Percentiles rank a stretch among this genome's conserved stretches.
These are phyloP conservation scores for Phaenicophaeus curvirostris DNA, from an alignment of 2,797 vertebrate genomes.

Conservation along the genomic window DNA sequence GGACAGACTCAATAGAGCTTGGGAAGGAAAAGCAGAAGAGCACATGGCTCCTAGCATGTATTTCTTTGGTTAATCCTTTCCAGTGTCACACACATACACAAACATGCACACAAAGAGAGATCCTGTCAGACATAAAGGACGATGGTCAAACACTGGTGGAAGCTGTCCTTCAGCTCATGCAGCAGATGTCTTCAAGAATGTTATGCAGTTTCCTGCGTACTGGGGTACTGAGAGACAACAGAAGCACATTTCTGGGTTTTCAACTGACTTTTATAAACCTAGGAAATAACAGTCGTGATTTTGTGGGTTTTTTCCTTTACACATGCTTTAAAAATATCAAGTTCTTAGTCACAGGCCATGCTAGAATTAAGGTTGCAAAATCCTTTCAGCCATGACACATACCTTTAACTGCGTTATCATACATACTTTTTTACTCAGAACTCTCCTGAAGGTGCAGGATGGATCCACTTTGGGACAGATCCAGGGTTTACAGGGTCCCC, in stretches of 20 bases:
- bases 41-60: accelerated
- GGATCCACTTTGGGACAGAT: background rate
- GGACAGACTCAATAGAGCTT: background rate
- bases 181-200: background rate
- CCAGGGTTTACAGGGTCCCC: background rate
- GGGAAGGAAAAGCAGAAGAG: background rate
- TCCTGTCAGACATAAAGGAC: background rate
- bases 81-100: accelerated
- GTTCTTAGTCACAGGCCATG: background rate
- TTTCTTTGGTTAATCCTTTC: background rate
- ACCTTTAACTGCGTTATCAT: background rate
- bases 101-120: background rate
- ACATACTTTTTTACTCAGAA: background rate
- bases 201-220: background rate
- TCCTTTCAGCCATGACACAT: background rate
- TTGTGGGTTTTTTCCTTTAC: background rate
- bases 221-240: background rate
- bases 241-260: background rate
- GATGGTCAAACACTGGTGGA: background rate
- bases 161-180: background rate
- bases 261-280: background rate
- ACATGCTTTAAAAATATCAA: background rate
- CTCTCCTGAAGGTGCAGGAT: background rate
- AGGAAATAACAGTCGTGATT: background rate
- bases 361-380: background rate